A percentile compares a stretch with the other conserved stretches of the same genome.
Evolutionary conservation across 2,113 vertebrate species (phyloP).

Genomic region (Astur gentilis): DNA sequence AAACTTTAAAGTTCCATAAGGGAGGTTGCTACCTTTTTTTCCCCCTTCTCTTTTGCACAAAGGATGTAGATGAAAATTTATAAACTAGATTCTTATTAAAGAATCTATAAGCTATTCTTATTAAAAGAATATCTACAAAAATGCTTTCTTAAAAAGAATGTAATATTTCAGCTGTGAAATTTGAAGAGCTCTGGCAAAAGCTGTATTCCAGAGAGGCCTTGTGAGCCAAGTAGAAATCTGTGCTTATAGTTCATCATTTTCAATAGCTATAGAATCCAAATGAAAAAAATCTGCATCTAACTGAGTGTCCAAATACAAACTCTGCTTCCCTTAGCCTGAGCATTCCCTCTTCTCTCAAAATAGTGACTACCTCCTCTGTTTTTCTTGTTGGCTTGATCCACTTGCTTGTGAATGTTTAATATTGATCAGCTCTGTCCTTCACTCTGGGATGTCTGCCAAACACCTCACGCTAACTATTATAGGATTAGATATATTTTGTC

Average conservation of each 20-base stretch:
- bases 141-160: neutral
- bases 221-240: neutral
- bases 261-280: neutral
- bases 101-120: neutral
- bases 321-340: neutral
- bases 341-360: neutral
- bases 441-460: slow-evolving; percentile 37
- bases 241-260: neutral
- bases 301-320: neutral
- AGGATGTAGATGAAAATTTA: neutral
- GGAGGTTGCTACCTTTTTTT: neutral
- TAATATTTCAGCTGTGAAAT: neutral
- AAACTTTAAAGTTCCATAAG: neutral
- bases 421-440: slow-evolving; percentile 42
- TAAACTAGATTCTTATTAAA: neutral
- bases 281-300: neutral
- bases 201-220: neutral
- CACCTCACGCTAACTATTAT: slow-evolving; percentile 27
- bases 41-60: neutral
- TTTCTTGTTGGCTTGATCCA: slow-evolving; percentile 6
- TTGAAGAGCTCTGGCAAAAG: neutral
- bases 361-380: neutral
- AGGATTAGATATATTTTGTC: slow-evolving; percentile 55
- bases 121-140: neutral
- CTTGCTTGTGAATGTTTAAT: slow-evolving; percentile 20